Evolutionary conservation across 2,888 invertebrate species (phyloP), one percentile per base, ranked within the genome.

Genomic region (Harmothoe impar): DNA sequence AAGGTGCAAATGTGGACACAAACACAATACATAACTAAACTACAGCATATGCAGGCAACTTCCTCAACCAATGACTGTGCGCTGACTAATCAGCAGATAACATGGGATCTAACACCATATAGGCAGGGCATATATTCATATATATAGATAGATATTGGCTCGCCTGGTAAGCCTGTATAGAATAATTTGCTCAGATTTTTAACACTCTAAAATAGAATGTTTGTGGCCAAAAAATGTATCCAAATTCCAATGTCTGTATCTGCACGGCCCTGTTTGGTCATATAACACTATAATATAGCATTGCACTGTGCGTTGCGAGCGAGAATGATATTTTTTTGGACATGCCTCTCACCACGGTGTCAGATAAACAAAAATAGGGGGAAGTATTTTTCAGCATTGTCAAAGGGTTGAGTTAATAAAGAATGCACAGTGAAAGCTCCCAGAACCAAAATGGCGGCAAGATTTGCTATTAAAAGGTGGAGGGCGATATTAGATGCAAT

Each of bases 61-160:
- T 86, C 86, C 52, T 54, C 86, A 86, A 86, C 86, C 86, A 86
- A 86, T 86, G 54, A 86, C 86, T 86, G 86, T 85, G 85, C 85
- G 52, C 85, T 81, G 43, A 20, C 81, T 85, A 51, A 12, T 23
- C 15, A 43, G 1, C 15, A 81, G 33, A 43, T 7, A 15, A 35
- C 20, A 15, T 15, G 81, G 35, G 29, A 35, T n/a, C 15, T 43
- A 43, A 33, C 43, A 43, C 15, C 81, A 29, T 29, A 43, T 43
- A 35, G 81, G 81, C 33, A 43, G 81, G 81, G 43, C 81, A 23
- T n/a, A n/a, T n/a, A n/a, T n/a, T n/a, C n/a, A n/a, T n/a, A n/a
- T n/a, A n/a, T n/a, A n/a, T 81, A 35, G 81, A 81, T 43, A 81
- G 43, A 25, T n/a, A 1, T 43, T 43, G 43, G 43, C 81, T n/a